Conservation (phyloP, 92 coral and sea anemone species). For the Palythoa caribaeorum region DNA sequence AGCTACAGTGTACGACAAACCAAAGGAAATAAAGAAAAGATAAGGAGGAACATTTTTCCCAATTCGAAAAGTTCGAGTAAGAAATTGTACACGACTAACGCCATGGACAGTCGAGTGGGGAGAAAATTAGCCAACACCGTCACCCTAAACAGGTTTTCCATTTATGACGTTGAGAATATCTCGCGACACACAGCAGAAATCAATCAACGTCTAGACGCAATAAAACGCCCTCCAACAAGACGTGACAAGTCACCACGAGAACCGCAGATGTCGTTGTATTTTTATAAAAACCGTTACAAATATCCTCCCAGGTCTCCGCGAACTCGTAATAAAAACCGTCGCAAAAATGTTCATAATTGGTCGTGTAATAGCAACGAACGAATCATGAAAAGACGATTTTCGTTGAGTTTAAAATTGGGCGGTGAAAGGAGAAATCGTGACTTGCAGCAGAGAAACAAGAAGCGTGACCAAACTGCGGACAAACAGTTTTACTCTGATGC, state of each 20-base stretch:
- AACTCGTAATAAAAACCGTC: not conserved
- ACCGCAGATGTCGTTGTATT: constrained; percentile 11
- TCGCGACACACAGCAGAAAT: not conserved
- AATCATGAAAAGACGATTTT: constrained; percentile 30
- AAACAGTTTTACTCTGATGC: constrained; percentile 13
- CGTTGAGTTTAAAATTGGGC: constrained; percentile 30
- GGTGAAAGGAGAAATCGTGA: constrained; percentile 24
- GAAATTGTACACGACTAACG: not conserved
- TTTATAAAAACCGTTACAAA: constrained; percentile 45
- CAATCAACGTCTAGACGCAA: not conserved
- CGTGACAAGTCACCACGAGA: constrained; percentile 15
- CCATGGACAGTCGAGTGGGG: constrained; percentile 34
- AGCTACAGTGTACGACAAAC: not conserved
- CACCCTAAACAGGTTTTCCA: constrained; percentile 26
- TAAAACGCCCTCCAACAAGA: constrained; percentile 6
- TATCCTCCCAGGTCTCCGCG: constrained; percentile 44
- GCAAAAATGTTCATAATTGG: not conserved
- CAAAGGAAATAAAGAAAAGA: not conserved
- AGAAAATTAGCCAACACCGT: constrained; percentile 30
- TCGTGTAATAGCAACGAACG: not conserved
- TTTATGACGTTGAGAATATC: constrained; percentile 30
- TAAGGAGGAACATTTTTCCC: constrained; percentile 22
- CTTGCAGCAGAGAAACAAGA: not conserved
- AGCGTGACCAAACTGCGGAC: constrained; percentile 12
- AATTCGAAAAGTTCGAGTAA: not conserved